Evolutionary conservation across 2,113 vertebrate species (phyloP).

Genomic region (Albula glossodonta): DNA sequence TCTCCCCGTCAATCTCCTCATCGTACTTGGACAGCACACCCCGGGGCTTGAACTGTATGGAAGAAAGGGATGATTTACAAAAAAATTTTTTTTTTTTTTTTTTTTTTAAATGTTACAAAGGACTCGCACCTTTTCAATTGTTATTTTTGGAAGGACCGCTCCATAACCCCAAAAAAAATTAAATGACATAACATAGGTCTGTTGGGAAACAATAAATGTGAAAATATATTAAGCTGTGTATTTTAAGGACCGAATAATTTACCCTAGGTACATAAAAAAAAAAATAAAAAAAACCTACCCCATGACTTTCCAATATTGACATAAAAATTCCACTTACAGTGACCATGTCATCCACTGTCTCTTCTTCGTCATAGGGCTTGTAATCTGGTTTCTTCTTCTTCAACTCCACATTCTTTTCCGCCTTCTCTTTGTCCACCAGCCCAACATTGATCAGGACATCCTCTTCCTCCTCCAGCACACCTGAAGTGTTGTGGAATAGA

Average conservation of each 20-base stretch:
- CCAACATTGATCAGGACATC: constrained; percentile 85
- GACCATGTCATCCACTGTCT: constrained; percentile 83
- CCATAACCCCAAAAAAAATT: too few species aligned
- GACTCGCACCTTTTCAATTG: too few species aligned
- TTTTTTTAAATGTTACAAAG: too few species aligned
- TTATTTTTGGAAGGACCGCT: too few species aligned
- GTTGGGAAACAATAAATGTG: too few species aligned
- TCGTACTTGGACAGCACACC: constrained; percentile 84
- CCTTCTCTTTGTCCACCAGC: constrained; percentile 82
- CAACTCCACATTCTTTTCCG: constrained; percentile 84
- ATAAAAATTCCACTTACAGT: constrained; percentile 40
- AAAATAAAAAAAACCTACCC: too few species aligned
- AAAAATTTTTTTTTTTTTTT: too few species aligned
- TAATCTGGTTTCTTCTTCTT: constrained; percentile 87
- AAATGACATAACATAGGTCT: too few species aligned
- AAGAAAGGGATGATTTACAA: not conserved
- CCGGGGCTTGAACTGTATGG: constrained; percentile 68
- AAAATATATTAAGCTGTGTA: too few species aligned
- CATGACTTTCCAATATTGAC: not conserved
- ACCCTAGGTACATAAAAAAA: too few species aligned
- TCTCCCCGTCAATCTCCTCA: constrained; percentile 86
- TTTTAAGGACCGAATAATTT: not conserved
- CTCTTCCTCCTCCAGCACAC: constrained; percentile 78
- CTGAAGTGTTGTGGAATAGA: constrained; percentile 31
- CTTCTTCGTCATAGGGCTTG: constrained; percentile 82